Percentiles rank a stretch among this genome's conserved stretches.
Evolutionary conservation across 2,888 invertebrate species (phyloP).

Genomic region (Diarsia brunnea): DNA sequence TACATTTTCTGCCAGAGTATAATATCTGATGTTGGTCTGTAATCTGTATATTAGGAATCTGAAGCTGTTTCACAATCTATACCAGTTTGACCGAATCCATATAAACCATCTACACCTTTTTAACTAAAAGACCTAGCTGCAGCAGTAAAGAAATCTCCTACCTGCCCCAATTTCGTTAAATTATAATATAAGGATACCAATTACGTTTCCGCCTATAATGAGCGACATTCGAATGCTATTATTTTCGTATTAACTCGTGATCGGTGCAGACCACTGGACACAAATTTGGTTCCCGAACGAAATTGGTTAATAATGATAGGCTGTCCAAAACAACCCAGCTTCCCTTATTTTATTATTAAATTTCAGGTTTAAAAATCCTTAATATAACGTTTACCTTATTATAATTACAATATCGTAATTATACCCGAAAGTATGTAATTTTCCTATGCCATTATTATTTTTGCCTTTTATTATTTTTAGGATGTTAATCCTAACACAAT

Average conservation of each 20-base stretch:
- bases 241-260: conserved; percentile 88
- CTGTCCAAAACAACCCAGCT: conserved; percentile 71
- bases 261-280: conserved; percentile 83
- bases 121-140: no score
- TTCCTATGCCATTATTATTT: neutral
- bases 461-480: no score
- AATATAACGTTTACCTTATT: neutral
- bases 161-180: conserved; percentile 46
- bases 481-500: neutral
- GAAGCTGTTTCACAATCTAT: neutral
- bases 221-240: conserved; percentile 85
- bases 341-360: conserved; percentile 69
- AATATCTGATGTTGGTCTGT: neutral
- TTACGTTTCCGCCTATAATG: conserved; percentile 81
- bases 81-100: neutral
- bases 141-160: conserved; percentile 15
- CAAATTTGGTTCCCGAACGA: conserved; percentile 77
- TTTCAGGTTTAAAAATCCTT: conserved; percentile 42
- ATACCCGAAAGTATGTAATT: neutral
- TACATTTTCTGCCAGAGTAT: neutral
- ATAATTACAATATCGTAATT: neutral
- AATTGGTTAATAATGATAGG: conserved; percentile 86
- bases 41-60: neutral
- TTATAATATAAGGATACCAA: conserved; percentile 65
- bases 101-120: neutral